Evolutionary conservation across 2,797 vertebrate genomes (phyloP).

Genomic region (Typhlichthys subterraneus): DNA sequence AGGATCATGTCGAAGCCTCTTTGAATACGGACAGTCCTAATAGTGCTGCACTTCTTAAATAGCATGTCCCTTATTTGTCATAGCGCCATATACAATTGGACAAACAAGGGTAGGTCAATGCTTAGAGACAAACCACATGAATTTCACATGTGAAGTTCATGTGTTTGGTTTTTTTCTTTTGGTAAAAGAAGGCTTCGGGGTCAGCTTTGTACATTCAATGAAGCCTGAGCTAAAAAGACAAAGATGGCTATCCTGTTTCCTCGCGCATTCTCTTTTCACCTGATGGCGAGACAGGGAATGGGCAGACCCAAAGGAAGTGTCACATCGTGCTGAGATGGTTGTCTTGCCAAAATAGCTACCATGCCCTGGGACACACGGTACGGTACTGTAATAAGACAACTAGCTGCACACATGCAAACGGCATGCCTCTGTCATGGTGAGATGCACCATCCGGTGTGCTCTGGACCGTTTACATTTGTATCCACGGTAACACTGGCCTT

Average conservation of each 20-base stretch:
- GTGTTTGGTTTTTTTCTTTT: too few relatives aligned
- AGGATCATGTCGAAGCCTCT: too few relatives aligned
- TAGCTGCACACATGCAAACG: constrained; percentile 28
- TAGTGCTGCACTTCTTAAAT: too few relatives aligned
- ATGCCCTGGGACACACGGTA: constrained; percentile 26
- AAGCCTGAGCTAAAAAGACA: constrained; percentile 50
- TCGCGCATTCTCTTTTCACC: constrained; percentile 38
- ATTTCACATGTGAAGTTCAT: too few relatives aligned
- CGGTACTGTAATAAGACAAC: constrained; percentile 14
- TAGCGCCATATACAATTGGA: too few relatives aligned
- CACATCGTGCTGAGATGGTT: constrained; percentile 11
- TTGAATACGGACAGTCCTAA: too few relatives aligned
- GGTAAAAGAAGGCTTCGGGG: constrained; percentile 17
- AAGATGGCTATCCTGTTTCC: constrained; percentile 14
- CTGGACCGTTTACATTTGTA: constrained; percentile 10
- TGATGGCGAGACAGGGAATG: constrained; percentile 41
- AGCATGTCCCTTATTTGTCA: constrained; percentile 12
- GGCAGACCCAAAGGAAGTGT: constrained; percentile 28
- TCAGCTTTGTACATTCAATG: constrained; percentile 40
- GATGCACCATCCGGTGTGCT: constrained; percentile 24
- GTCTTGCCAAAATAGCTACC: constrained; percentile 15
- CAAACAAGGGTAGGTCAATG: too few relatives aligned
- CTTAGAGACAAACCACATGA: too few relatives aligned
- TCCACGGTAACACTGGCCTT: too few relatives aligned
- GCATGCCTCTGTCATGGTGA: constrained; percentile 12